phyloP scores from a whole-genome alignment of 92 coral and sea anemone genomes.

The Parazoanthus darwini region DNA sequence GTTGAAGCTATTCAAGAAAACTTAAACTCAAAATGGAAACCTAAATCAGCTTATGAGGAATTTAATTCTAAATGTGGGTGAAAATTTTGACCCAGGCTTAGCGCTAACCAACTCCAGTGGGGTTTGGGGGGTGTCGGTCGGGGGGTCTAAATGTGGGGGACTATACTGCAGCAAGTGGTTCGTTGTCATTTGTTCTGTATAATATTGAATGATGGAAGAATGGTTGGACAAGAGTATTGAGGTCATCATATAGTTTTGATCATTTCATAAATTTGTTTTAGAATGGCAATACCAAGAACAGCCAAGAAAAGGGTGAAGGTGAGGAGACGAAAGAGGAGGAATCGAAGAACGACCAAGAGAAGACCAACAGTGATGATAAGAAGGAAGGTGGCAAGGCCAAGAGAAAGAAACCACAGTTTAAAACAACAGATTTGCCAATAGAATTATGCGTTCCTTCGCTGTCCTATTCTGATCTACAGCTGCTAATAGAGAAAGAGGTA shows the following conservation, averaged over 20 bases:
- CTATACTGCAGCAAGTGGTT: too few species aligned
- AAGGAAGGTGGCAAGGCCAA: constrained; percentile 74
- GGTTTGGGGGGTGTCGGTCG: too few species aligned
- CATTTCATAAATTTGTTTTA: neutral
- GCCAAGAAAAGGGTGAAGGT: constrained; percentile 42
- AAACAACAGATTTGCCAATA: constrained; percentile 79
- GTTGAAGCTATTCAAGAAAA: too few species aligned
- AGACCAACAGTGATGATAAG: constrained; percentile 33
- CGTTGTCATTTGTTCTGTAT: too few species aligned
- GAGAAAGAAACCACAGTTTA: constrained; percentile 88
- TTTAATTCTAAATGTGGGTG: too few species aligned
- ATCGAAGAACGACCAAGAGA: constrained; percentile 46
- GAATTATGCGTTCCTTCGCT: constrained; percentile 69
- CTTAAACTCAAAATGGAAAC: too few species aligned
- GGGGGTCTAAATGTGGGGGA: too few species aligned
- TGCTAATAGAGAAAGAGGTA: constrained; percentile 87
- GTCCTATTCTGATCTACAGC: constrained; percentile 57
- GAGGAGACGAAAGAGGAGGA: constrained; percentile 52
- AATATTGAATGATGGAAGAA: neutral
- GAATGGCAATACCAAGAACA: constrained; percentile 31
- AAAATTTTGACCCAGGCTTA: too few species aligned
- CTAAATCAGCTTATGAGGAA: too few species aligned
- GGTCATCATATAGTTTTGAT: neutral
- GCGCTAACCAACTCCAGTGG: too few species aligned
- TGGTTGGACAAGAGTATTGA: too few species aligned